Evolutionary conservation across 1,140 invertebrate species (phyloP).

Genomic region (Diorhabda sublineata): DNA sequence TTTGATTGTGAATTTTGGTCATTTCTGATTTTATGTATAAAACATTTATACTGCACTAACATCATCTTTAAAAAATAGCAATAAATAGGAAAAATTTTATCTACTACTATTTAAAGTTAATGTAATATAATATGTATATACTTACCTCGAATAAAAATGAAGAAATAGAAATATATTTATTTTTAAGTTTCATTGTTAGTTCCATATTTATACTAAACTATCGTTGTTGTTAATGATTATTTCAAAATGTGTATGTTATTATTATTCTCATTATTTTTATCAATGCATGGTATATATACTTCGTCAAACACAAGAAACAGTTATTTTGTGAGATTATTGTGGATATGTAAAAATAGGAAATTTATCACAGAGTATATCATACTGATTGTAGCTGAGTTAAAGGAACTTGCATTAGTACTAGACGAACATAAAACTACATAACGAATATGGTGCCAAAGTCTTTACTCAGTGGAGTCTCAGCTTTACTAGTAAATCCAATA

Average conservation of each 20-base stretch:
- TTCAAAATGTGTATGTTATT: no score
- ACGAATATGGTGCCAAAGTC: background rate
- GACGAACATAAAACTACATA: background rate
- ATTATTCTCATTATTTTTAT: background rate
- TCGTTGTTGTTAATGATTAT: no score
- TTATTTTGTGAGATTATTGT: background rate
- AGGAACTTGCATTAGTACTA: background rate
- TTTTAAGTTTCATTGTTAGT: background rate
- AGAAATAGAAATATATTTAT: background rate
- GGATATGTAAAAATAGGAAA: background rate
- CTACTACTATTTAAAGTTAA: no score
- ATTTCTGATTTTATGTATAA: no score
- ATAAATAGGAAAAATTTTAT: no score
- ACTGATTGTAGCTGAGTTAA: background rate
- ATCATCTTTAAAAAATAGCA: no score
- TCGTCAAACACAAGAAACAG: background rate
- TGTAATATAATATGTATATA: no score
- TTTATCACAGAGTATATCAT: background rate
- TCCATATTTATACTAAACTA: background rate
- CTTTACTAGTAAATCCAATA: background rate
- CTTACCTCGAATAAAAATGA: no score
- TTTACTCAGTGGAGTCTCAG: background rate
- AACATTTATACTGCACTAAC: no score
- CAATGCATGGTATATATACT: background rate
- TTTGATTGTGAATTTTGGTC: no score